phyloP scores from a whole-genome alignment of 1,140 invertebrate genomes.

The Oryzaephilus surinamensis region DNA sequence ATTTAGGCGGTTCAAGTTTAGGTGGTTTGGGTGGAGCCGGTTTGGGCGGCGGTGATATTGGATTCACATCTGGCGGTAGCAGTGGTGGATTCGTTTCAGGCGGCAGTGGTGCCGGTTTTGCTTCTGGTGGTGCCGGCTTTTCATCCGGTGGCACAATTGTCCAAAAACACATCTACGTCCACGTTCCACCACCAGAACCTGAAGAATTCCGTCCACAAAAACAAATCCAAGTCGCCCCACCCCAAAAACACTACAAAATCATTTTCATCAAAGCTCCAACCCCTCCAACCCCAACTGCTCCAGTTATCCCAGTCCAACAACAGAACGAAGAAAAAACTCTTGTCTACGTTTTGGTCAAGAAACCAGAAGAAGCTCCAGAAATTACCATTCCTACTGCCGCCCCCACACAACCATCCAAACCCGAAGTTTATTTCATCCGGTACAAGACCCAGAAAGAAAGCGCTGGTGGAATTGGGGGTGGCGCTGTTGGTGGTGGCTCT shows the following conservation, averaged over 20 bases:
- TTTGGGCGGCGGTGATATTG: too few relatives aligned
- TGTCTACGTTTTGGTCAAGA: conserved; percentile 77
- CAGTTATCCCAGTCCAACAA: conserved; percentile 59
- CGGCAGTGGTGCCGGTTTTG: background rate
- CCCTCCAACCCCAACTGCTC: conserved; percentile 62
- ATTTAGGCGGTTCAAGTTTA: too few relatives aligned
- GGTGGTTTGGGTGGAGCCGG: too few relatives aligned
- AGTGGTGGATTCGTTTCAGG: background rate
- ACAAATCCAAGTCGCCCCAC: conserved; percentile 43
- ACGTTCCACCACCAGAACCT: conserved; percentile 55
- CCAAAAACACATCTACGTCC: conserved; percentile 75
- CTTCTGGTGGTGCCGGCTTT: conserved; percentile 1
- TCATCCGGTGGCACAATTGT: conserved; percentile 40
- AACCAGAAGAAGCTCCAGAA: conserved; percentile 67
- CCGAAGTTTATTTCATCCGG: conserved; percentile 75
- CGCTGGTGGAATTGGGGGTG: background rate
- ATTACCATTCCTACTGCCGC: conserved; percentile 61
- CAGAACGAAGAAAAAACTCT: conserved; percentile 77
- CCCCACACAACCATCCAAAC: conserved; percentile 71
- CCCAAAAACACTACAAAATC: conserved; percentile 80
- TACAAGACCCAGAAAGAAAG: conserved; percentile 57
- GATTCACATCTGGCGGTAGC: too few relatives aligned
- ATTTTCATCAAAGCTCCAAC: conserved; percentile 78
- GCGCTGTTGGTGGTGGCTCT: conserved; percentile 5
- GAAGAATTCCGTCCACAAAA: conserved; percentile 49